These are phyloP conservation scores for Corythoichthys haematopterus DNA, from an alignment of 2,113 vertebrate genomes.

Conservation along the genomic window DNA sequence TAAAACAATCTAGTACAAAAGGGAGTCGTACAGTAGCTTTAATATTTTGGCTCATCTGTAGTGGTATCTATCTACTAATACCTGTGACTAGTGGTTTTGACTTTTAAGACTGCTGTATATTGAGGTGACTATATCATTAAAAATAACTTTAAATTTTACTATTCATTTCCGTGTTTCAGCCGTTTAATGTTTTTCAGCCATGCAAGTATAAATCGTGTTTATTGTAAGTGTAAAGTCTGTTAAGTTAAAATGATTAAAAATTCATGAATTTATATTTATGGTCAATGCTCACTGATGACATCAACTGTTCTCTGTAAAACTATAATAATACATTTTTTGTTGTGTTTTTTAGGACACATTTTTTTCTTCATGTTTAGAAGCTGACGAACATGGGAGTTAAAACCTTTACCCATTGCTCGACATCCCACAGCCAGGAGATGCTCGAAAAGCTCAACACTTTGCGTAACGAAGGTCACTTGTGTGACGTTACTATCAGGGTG, in stretches of 20 bases:
- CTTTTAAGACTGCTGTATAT: too few species aligned
- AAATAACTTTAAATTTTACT: too few species aligned
- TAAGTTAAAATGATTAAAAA: neutral
- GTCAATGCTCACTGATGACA: neutral
- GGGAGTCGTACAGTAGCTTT: too few species aligned
- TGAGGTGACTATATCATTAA: too few species aligned
- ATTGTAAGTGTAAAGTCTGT: neutral
- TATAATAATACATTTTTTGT: neutral
- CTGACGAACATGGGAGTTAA: slow-evolving; percentile 82
- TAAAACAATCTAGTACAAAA: too few species aligned
- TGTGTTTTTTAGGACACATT: slow-evolving; percentile 38
- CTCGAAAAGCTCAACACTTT: slow-evolving; percentile 89
- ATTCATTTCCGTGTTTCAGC: too few species aligned
- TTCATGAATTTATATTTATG: neutral
- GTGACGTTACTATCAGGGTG: slow-evolving; percentile 88
- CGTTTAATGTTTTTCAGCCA: too few species aligned
- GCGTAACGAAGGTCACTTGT: slow-evolving; percentile 86
- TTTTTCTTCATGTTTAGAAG: slow-evolving; percentile 14
- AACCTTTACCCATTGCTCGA: slow-evolving; percentile 90
- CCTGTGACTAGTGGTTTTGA: too few species aligned
- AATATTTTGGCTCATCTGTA: too few species aligned
- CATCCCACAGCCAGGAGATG: slow-evolving; percentile 90
- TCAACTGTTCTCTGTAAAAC: neutral
- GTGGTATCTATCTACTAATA: too few species aligned
- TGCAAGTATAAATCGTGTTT: neutral